Evolutionary conservation across 2,113 vertebrate species (phyloP), one percentile per base, ranked within the genome.

Genomic region (Verasper variegatus): DNA sequence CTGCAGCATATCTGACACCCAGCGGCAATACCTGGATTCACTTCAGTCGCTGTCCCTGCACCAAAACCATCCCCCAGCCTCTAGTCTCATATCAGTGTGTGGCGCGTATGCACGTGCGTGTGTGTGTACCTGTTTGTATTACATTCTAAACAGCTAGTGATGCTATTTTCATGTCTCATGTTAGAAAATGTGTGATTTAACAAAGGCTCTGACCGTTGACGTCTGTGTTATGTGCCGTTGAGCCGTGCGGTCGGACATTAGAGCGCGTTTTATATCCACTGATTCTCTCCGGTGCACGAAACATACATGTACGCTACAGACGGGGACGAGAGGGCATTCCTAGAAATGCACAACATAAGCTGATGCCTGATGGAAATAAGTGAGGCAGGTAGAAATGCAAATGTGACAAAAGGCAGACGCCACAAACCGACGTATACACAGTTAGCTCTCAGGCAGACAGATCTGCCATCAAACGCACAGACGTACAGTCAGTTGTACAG

Each of bases 1-100:
- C 80, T 91, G 73, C 83, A 88, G 65, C 81, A 78, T 92, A 89
- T 93, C 89, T 96, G 89, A 94, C 93, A 90, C 86, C 76, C 82
- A 83, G 85, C 85, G 81, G 91, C 92, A 94, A 86, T 95, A 95
- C 88, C 93, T 94, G 90, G 83, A 90, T 88, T 93, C 83, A 75
- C 84, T 94, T 94, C 94, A 92, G 87, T 94, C 91, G 62, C 76
- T 83, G 71, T 91, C 90, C 91, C 90, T 93, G 82, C 86, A 81
- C 73, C 62, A 68, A 71, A 93, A 88, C 85, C 82, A 88, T 91
- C 85, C 87, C 75, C 81, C 67, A 81, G 78, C 81, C 92, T 65
- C 86, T 91, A 66, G 62, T 80, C 35, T 76, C 74, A 66, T 63
- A 69, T 57, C 78, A 6, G 15, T 58, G 57, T 80, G 63, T 72